Base-by-base conservation (phyloP, 2,888 invertebrate genomes). In the Cataglyphis livida region DNA sequence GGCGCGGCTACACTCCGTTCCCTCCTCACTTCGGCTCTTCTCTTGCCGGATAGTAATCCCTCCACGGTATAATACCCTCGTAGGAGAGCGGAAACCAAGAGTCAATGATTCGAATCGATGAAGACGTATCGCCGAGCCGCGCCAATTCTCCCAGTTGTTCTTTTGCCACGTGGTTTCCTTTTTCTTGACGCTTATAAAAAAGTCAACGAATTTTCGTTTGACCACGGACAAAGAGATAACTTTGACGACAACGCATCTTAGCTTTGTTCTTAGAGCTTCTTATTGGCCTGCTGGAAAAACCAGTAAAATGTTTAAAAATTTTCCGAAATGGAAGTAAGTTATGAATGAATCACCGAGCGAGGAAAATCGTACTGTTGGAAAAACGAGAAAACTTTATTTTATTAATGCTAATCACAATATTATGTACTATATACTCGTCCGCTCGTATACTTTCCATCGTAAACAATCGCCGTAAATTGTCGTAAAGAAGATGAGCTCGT, bases 1-100 rank as follows among this genome's bases (percentile, higher is more conserved):
- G 88, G 88, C 88, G 87, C 85, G 87, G 88, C 86, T 88, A 85
- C 85, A 81, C 21, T 85, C 18, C 87, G 82, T 71, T 81, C 57
- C 51, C 83, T 84, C 84, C 73, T 81, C 75, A 81, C 68, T 78
- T 66, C 81, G 83, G 78, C 54, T 85, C 70, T 51, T n/a, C n/a
- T 75, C 83, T 79, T 87, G 73, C 61, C 61, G 62, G 59, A 41
- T 48, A 74, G 83, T 82, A 68, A 85, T 85, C 79, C 7, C 83
- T 48, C 74, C 66, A 32, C 21, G 59, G 70, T 76, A 70, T 65
- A 64, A 71, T 57, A 71, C 73, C 68, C 74, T 59, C 68, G 10
- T 64, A 44, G 54, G 68, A 35, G 41, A 57, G 68, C 68, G 83
- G 70, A 75, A 71, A 78, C 81, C 82, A 61, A 25, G 18, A 51